Evolutionary conservation across 2,888 invertebrate genomes (phyloP), one percentile per base, ranked within the genome.

Genomic region (Drosophila acutilabella): DNA sequence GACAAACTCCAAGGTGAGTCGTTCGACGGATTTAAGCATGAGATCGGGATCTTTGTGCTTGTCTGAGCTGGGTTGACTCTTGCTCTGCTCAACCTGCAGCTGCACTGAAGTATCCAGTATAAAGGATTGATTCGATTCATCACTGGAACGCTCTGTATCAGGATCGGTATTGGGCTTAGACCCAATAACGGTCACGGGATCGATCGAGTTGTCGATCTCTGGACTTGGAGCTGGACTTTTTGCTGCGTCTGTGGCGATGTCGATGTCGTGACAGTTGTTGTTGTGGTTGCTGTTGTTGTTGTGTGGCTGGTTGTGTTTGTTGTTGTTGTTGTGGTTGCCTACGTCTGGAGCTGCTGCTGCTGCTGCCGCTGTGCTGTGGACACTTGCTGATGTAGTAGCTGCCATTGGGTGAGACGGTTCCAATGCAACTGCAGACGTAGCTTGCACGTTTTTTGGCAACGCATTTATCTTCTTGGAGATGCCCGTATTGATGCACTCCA

Each of bases 371-470:
- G 90, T 92, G 92, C 80, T 91, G 91, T 80, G 90, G 90, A 88
- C 91, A 92, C 89, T 91, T 91, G 91, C 88, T 90, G 88, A 91
- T 92, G 83, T 90, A 91, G 74, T 89, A 91, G 83, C 83, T 87
- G 89, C 89, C 91, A 84, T 91, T 90, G 85, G 92, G 91, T 80
- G 92, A 91, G 81, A 90, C 90, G 82, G 91, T 90, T 91, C 92
- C 92, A 91, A 91, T 93, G 92, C 93, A 93, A 93, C 94, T 93
- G 94, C 95, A 95, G 95, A 94, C 95, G 96, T 95, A 95, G 94
- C 94, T 93, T 93, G 93, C 93, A 92, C 95, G 96, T 96, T 96
- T 96, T 96, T 96, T 96, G 95, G 88, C 89, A 86, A 78, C 56
- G 81, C 78, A 69, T 57, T 85, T 42, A 84, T 88, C 69, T 91